phyloP scores from a whole-genome alignment of 2,113 vertebrate genomes.

The Neopipo cinnamomea region DNA sequence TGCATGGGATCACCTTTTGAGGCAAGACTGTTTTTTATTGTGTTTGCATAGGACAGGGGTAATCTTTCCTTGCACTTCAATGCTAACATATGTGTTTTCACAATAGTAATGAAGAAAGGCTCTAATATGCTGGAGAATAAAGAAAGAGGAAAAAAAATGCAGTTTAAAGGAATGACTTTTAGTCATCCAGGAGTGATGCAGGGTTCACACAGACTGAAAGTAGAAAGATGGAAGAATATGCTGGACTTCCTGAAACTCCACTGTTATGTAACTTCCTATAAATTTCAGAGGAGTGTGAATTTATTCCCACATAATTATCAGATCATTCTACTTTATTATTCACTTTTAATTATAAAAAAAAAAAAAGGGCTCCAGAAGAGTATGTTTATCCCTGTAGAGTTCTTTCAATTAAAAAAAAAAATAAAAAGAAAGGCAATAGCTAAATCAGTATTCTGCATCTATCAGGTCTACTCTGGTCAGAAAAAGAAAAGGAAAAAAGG shows the following conservation, averaged over 20 bases:
- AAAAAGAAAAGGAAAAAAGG: not conserved
- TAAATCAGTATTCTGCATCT: not conserved
- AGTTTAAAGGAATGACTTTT: not conserved
- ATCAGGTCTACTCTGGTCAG: not conserved
- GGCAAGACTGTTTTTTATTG: not conserved
- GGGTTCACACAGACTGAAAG: not conserved
- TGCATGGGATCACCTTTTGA: not conserved
- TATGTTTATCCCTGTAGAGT: slow-evolving; percentile 9
- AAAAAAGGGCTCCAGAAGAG: not conserved
- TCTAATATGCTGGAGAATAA: not conserved
- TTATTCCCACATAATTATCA: slow-evolving; percentile 11
- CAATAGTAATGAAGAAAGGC: not conserved
- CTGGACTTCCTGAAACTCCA: not conserved
- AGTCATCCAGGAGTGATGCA: not conserved
- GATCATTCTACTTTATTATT: slow-evolving; percentile 23
- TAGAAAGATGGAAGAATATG: not conserved
- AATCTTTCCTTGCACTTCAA: not conserved
- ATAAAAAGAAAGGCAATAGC: not conserved
- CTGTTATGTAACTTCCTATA: not conserved
- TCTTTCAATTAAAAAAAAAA: not conserved
- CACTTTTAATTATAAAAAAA: not conserved
- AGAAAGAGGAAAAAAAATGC: not conserved
- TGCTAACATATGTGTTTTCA: not conserved
- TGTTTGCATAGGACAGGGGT: not conserved
- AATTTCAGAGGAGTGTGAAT: slow-evolving; percentile 11